A percentile compares a stretch with the other conserved stretches of the same genome.
phyloP scores from a whole-genome alignment of 2,888 invertebrate genomes.

The Ophion slaviceki region DNA sequence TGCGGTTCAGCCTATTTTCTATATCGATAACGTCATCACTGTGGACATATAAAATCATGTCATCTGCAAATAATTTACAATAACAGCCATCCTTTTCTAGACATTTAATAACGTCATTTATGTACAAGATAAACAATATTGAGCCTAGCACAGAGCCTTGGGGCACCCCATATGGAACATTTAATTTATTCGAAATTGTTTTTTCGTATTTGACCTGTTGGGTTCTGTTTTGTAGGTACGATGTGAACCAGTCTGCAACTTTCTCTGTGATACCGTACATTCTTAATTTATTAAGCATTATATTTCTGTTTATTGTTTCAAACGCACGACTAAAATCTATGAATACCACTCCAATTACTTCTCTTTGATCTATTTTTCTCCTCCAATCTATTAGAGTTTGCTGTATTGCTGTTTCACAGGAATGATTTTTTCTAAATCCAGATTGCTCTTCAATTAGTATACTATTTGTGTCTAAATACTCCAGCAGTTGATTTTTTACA shows the following conservation, averaged over 20 bases:
- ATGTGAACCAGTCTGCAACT: constrained; percentile 43
- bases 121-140: constrained; percentile 59
- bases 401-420: constrained; percentile 62
- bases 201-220: constrained; percentile 28
- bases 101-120: constrained; percentile 51
- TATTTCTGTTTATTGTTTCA: not conserved
- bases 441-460: constrained; percentile 2
- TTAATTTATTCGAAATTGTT: too few relatives aligned
- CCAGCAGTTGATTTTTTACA: not conserved
- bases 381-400: constrained; percentile 49
- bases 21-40: not conserved
- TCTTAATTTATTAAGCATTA: constrained; percentile 21
- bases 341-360: constrained; percentile 53
- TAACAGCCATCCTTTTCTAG: not conserved
- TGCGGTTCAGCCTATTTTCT: not conserved
- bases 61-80: not conserved
- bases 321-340: constrained; percentile 51
- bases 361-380: constrained; percentile 42
- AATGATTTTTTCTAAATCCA: constrained; percentile 60
- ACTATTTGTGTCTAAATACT: not conserved
- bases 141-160: constrained; percentile 55
- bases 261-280: constrained; percentile 29
- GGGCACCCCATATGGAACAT: constrained; percentile 37
- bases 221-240: constrained; percentile 39
- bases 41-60: not conserved